Conservation (phyloP, 2,888 invertebrate genomes). For the Agonopterix arenella region DNA sequence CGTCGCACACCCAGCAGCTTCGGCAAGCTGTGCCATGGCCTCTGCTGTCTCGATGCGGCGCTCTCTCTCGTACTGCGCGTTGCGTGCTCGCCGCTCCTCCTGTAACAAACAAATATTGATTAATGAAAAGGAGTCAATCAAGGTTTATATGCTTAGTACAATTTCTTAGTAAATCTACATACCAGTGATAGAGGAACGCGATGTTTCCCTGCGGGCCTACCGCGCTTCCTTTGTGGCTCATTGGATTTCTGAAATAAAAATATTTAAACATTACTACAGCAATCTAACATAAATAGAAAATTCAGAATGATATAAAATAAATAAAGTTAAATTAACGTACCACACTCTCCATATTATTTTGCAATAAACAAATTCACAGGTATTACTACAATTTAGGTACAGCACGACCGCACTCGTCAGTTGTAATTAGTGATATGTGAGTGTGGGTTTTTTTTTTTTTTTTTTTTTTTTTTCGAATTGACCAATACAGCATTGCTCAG, state of each 20-base stretch:
- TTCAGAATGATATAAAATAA: too few relatives aligned
- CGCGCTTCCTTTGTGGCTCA: constrained; percentile 19
- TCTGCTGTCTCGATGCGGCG: constrained; percentile 33
- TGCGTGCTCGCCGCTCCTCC: constrained; percentile 40
- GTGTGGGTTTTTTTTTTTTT: too few relatives aligned
- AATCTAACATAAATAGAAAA: too few relatives aligned
- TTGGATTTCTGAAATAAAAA: background rate
- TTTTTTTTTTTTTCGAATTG: too few relatives aligned
- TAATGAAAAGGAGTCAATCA: background rate
- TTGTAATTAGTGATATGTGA: background rate
- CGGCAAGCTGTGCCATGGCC: constrained; percentile 27
- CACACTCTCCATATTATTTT: too few relatives aligned
- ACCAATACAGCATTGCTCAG: too few relatives aligned
- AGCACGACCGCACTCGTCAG: background rate
- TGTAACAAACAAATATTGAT: constrained; percentile 10
- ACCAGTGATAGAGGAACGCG: constrained; percentile 34
- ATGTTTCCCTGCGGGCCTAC: constrained; percentile 37
- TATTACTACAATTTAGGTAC: too few relatives aligned
- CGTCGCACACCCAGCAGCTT: constrained; percentile 17
- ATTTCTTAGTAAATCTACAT: constrained; percentile 9
- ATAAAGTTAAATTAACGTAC: too few relatives aligned
- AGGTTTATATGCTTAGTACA: background rate
- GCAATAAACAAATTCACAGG: too few relatives aligned
- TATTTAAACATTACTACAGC: too few relatives aligned
- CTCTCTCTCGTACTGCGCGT: constrained; percentile 41